phyloP scores from a whole-genome alignment of 2,113 vertebrate genomes.

The Zingel zingel region DNA sequence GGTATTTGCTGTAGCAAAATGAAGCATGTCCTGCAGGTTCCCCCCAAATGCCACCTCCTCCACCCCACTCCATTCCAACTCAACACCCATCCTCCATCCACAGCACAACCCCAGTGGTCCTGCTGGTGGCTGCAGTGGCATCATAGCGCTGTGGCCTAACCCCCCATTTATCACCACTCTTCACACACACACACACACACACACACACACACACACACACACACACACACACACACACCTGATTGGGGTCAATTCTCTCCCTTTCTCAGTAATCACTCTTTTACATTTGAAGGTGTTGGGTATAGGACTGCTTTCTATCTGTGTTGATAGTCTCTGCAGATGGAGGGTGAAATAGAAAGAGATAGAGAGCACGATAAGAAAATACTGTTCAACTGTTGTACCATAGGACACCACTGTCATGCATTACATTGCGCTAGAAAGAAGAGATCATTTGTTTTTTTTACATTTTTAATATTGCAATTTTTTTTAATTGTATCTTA shows the following conservation, averaged over 20 bases:
- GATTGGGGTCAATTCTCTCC: conserved; percentile 78
- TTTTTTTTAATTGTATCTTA: background rate
- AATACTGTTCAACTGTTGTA: background rate
- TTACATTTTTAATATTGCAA: background rate
- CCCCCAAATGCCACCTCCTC: conserved; percentile 7
- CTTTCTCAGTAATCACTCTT: conserved; percentile 71
- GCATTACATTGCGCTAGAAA: background rate
- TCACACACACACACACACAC: conserved; percentile 51
- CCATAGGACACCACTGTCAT: background rate
- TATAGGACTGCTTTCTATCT: conserved; percentile 16
- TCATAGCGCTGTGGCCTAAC: conserved; percentile 57
- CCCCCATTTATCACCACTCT: conserved; percentile 74
- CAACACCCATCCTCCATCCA: conserved; percentile 50
- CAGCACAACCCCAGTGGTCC: conserved; percentile 39
- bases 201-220: conserved; percentile 55
- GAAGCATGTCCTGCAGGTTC: conserved; percentile 66
- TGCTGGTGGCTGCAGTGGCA: conserved; percentile 78
- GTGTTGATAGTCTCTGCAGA: conserved; percentile 11
- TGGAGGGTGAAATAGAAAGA: conserved; percentile 21
- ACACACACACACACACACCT: conserved; percentile 61
- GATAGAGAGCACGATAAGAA: conserved; percentile 28
- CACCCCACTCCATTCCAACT: conserved; percentile 16
- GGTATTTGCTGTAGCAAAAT: conserved; percentile 60
- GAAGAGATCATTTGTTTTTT: no score
- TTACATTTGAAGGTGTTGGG: conserved; percentile 63